These are phyloP conservation scores for Lomographa bimaculata DNA, from an alignment of 2,888 invertebrate species.

Conservation along the genomic window DNA sequence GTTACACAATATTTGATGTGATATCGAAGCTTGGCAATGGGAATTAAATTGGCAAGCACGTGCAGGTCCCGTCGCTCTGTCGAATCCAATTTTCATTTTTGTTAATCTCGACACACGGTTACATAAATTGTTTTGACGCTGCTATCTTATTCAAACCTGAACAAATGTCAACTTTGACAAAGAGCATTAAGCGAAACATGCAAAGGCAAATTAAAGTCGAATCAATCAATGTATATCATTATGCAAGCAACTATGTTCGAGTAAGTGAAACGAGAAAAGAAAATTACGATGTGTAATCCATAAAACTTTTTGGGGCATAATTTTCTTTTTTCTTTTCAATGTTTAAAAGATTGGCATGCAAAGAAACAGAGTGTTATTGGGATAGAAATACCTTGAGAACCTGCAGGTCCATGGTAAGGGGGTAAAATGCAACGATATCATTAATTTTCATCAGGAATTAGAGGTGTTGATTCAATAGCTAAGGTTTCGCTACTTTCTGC, in stretches of 20 bases:
- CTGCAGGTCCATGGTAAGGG: constrained; percentile 82
- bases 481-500: constrained; percentile 50
- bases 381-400: constrained; percentile 84
- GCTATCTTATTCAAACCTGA: constrained; percentile 21
- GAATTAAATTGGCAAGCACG: constrained; percentile 56
- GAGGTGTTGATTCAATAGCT: constrained; percentile 52
- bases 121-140: constrained; percentile 34
- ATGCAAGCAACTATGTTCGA: constrained; percentile 64
- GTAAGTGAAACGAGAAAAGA: constrained; percentile 48
- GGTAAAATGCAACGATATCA: constrained; percentile 79
- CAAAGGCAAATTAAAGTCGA: constrained; percentile 46
- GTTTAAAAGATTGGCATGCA: constrained; percentile 65
- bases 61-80: constrained; percentile 45
- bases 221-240: constrained; percentile 38
- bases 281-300: background rate
- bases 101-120: constrained; percentile 35
- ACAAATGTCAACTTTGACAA: constrained; percentile 16
- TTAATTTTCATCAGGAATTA: constrained; percentile 77
- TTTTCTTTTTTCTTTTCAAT: constrained; percentile 45
- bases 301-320: too few species aligned
- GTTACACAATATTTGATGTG: constrained; percentile 47
- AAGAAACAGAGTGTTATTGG: constrained; percentile 77
- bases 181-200: constrained; percentile 53
- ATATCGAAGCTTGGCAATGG: constrained; percentile 50
- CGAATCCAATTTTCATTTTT: constrained; percentile 39